Conservation (phyloP, 2,888 invertebrate species). For the Diarsia dahlii region DNA sequence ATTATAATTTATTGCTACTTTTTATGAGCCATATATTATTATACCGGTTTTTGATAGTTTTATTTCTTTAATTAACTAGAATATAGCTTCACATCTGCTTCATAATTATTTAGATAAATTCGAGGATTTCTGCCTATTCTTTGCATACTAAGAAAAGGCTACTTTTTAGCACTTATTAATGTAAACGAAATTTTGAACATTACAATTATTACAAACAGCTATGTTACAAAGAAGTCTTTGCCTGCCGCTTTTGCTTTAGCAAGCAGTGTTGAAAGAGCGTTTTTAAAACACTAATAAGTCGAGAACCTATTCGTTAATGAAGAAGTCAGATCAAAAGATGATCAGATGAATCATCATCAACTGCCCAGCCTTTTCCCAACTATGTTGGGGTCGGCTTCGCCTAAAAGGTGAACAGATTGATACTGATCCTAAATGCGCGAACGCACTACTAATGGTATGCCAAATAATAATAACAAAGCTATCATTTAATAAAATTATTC, state of each 20-base stretch:
- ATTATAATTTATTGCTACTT: not conserved
- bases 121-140: not conserved
- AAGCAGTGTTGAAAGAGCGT: not conserved
- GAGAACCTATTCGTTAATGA: not conserved
- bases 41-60: not conserved
- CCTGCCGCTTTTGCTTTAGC: not conserved
- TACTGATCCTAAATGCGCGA: not conserved
- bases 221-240: not conserved
- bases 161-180: not conserved
- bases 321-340: not conserved
- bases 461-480: not conserved
- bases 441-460: not conserved
- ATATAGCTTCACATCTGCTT: slow-evolving; percentile 1
- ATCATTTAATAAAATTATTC: not conserved
- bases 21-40: slow-evolving; percentile 12
- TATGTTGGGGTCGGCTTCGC: too few relatives aligned
- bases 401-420: not conserved
- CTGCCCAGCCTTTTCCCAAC: too few relatives aligned
- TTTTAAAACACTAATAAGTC: not conserved
- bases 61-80: not conserved
- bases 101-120: not conserved
- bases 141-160: not conserved
- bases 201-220: too few relatives aligned
- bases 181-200: too few relatives aligned
- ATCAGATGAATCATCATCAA: too few relatives aligned